Conservation (phyloP, 1,140 invertebrate genomes). For the Diorhabda elongata region DNA sequence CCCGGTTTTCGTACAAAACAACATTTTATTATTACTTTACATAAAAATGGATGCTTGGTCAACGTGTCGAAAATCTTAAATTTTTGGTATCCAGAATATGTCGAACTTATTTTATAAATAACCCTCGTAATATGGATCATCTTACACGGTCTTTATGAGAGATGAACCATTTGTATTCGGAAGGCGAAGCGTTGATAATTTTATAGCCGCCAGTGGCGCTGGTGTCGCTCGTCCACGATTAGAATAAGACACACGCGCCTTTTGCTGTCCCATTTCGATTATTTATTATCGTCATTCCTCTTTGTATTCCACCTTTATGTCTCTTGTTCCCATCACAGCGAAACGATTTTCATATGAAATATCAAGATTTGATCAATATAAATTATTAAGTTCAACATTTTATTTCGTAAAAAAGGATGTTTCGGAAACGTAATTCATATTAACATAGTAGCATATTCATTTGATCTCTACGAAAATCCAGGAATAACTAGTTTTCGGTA, state of each 20-base stretch:
- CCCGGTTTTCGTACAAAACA: too few species aligned
- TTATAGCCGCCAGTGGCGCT: slow-evolving; percentile 12
- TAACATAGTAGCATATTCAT: too few species aligned
- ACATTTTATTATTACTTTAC: too few species aligned
- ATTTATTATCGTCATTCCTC: slow-evolving; percentile 13
- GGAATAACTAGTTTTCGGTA: too few species aligned
- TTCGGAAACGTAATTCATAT: too few species aligned
- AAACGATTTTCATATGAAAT: not conserved
- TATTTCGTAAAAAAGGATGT: too few species aligned
- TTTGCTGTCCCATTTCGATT: slow-evolving; percentile 10
- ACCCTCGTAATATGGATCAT: not conserved
- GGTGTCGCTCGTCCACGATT: not conserved
- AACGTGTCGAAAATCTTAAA: too few species aligned
- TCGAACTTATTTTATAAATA: not conserved
- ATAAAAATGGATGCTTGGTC: too few species aligned
- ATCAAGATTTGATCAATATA: too few species aligned
- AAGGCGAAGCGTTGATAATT: slow-evolving; percentile 15
- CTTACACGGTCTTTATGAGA: slow-evolving; percentile 5
- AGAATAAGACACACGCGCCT: slow-evolving; percentile 10
- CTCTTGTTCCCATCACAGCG: slow-evolving; percentile 11
- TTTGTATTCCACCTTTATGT: slow-evolving; percentile 14
- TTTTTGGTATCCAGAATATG: too few species aligned
- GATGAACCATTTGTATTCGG: slow-evolving; percentile 13
- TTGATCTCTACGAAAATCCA: too few species aligned
- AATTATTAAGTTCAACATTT: too few species aligned